phyloP scores from a whole-genome alignment of 92 coral and sea anemone genomes.

The Heliopora coerulea region DNA sequence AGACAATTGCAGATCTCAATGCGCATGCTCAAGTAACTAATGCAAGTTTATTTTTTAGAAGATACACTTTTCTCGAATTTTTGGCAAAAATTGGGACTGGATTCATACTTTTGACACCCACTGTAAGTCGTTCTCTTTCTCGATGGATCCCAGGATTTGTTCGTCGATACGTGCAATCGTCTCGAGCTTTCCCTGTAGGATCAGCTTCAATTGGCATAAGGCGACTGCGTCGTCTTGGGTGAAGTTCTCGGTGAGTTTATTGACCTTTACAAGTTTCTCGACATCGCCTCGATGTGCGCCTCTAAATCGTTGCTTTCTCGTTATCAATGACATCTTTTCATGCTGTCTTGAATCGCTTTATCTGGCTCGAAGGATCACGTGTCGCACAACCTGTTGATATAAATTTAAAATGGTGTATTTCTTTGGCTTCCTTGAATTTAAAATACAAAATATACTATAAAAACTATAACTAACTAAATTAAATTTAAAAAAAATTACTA shows the following conservation, averaged over 20 bases:
- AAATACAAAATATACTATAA: too few relatives aligned
- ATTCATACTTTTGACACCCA: too few relatives aligned
- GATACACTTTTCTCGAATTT: background rate
- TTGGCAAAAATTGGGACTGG: too few relatives aligned
- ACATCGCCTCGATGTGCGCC: background rate
- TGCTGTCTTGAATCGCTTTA: background rate
- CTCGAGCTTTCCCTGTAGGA: background rate
- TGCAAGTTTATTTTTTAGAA: too few relatives aligned
- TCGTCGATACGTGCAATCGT: background rate
- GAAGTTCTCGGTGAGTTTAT: background rate
- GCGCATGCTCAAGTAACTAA: too few relatives aligned
- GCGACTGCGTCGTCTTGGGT: background rate
- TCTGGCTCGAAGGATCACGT: conserved; percentile 54
- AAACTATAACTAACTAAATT: too few relatives aligned
- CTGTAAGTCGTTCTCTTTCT: background rate
- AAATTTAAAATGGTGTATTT: too few relatives aligned
- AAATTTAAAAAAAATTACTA: too few relatives aligned
- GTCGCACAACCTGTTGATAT: conserved; percentile 6
- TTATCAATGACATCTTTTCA: background rate
- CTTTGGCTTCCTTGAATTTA: too few relatives aligned
- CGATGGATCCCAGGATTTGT: background rate
- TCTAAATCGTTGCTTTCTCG: background rate
- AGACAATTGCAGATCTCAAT: too few relatives aligned
- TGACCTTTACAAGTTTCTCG: background rate
- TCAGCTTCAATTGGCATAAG: background rate